phyloP scores from a whole-genome alignment of 2,888 invertebrate genomes.

The Dicranocentrus wangi region DNA sequence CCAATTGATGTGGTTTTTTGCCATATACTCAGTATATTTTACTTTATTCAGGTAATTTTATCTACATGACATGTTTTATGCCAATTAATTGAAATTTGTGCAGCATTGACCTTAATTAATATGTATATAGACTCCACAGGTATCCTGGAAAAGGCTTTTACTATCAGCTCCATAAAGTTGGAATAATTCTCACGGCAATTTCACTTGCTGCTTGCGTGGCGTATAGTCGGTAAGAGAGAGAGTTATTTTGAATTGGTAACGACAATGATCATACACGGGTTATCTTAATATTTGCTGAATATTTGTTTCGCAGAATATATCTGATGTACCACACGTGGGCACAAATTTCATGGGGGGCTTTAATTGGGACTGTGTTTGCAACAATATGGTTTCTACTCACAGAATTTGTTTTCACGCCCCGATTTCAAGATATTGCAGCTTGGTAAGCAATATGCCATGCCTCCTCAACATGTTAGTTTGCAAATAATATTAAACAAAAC shows the following conservation, averaged over 20 bases:
- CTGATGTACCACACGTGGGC: slow-evolving; percentile 88
- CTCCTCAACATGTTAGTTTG: too few relatives aligned
- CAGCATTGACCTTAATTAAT: neutral
- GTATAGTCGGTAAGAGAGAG: slow-evolving; percentile 70
- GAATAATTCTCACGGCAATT: slow-evolving; percentile 69
- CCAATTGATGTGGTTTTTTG: slow-evolving; percentile 94
- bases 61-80: neutral
- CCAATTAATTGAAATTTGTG: slow-evolving; percentile 10
- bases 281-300: neutral
- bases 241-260: slow-evolving; percentile 3
- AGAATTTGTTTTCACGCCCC: slow-evolving; percentile 86
- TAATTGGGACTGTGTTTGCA: slow-evolving; percentile 84
- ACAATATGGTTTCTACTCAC: slow-evolving; percentile 87
- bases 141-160: slow-evolving; percentile 71
- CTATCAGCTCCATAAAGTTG: slow-evolving; percentile 70
- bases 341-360: slow-evolving; percentile 87
- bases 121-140: slow-evolving; percentile 65
- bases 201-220: slow-evolving; percentile 70
- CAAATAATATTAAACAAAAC: too few relatives aligned
- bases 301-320: slow-evolving; percentile 85
- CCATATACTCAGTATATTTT: slow-evolving; percentile 88
- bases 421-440: slow-evolving; percentile 88
- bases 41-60: slow-evolving; percentile 85
- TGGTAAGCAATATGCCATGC: slow-evolving; percentile 84
- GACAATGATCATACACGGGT: neutral